Base-by-base conservation (phyloP, 2,888 invertebrate species). In the Phasia obesa region DNA sequence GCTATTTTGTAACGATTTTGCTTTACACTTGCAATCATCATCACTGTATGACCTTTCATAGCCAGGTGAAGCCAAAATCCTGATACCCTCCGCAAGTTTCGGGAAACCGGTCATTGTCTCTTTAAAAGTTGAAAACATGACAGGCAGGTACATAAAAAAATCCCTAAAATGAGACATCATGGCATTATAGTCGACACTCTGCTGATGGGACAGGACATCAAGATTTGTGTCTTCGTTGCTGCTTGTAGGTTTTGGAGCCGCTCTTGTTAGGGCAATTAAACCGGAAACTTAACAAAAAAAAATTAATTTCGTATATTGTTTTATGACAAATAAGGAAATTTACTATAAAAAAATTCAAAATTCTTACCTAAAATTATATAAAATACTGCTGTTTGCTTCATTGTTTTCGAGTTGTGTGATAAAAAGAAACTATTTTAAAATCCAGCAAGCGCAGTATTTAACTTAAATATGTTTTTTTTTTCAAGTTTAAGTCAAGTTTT, bases 31-130 rank as follows among this genome's bases (percentile, higher is more conserved):
- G 70, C 89, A 90, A 51, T 89, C 27, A 51, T 38, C 51, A 35
- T 23, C 11, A 35, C 7, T 5, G 2, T 79, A 83, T 7, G 86
- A 84, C 27, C 81, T 86, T n/a, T 85, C 86, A 76, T 73, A 73
- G 6, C 21, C 25, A 6, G 79, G 55, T 5, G 89, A 85, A 9
- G 89, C 86, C 25, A 89, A 60, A 13, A 90, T 88, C 9, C 88
- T 86, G 44, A 90, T 64, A 5, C 90, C 88, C 53, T 90, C 91
- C 0, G 88, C 87, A 13, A 90, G 86, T 81, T 89, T 90, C 2
- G 90, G 90, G 64, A 90, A 90, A 3, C 91, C 90, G 0, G 87
- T 84, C 88, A 90, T 89, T 4, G 89, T 89, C 60, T 90, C 90
- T 53, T 87, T 89, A 2, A 90, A 49, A 0, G 91, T 88, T 9